Base-by-base conservation (phyloP, 2,888 invertebrate genomes). In the Idaea aversata region DNA sequence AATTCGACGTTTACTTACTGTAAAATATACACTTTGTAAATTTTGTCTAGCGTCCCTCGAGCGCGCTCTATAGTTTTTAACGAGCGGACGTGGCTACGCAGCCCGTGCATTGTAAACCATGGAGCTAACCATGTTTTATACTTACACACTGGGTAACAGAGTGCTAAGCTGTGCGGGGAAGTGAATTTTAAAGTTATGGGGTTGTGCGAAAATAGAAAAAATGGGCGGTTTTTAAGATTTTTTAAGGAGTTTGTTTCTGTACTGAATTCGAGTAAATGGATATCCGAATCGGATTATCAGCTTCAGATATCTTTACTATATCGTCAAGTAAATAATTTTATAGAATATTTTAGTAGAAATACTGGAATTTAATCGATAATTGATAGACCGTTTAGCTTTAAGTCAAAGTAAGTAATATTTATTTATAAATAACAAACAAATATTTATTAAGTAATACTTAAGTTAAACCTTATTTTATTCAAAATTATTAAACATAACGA, bases 81-180 rank as follows among this genome's bases (percentile, higher is more conserved):
- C 74, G 71, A 74, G 74, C 72, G 72, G 67, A 68, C 71, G 71
- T 63, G 75, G 67, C 64, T 60, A 61, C 61, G 66, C 72, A 71
- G 64, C 62, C 63, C 64, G 64, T 36, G 65, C 62, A 7, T 13
- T 47, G 47, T 13, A 47, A 47, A 13, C 47, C 47, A 47, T 47
- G 47, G 58, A 65, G 64, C 66, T 47, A 47, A 47, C 47, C 13
- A 47, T 47, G 47, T 47, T 47, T 47, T 47, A 47, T 47, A 10
- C 13, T 47, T 47, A 47, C 47, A 47, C 47, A 47, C 47, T 47
- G 47, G 47, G 13, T 47, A 47, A 47, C 47, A 47, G 47, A 47
- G 47, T 47, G 47, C 47, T 47, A 47, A 47, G 47, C 47, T 38
- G 47, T 47, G 7, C 47, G 47, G 47, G 10, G 47, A 47, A 47